Percentiles rank a stretch among this genome's conserved stretches.
phyloP scores from a whole-genome alignment of 2,797 vertebrate genomes.

The Cossypha caffra region DNA sequence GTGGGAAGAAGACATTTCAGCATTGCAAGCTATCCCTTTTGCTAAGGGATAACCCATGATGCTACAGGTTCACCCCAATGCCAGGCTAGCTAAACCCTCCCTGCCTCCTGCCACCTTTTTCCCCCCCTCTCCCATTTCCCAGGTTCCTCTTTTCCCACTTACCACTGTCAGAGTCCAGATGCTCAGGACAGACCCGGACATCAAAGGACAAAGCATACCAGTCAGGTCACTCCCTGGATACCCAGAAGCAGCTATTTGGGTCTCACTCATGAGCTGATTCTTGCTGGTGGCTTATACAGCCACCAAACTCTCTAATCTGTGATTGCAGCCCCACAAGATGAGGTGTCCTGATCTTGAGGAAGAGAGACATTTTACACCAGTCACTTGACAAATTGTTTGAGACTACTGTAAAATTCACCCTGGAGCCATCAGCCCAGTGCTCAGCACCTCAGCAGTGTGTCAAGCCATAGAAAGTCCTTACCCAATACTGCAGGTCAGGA shows the following conservation, averaged over 20 bases:
- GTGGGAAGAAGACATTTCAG: not conserved
- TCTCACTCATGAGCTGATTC: not conserved
- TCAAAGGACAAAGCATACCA: not conserved
- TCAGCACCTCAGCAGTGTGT: not conserved
- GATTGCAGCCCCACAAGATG: not conserved
- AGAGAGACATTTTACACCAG: not conserved
- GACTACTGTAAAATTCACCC: not conserved
- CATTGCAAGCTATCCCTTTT: not conserved
- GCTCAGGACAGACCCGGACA: not conserved
- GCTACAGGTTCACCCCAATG: rapidly evolving
- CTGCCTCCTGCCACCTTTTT: not conserved
- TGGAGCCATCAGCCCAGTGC: not conserved
- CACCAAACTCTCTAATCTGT: not conserved
- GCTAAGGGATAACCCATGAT: not conserved
- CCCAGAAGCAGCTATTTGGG: not conserved
- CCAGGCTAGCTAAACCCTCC: not conserved
- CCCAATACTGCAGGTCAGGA: not conserved
- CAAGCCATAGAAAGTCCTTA: not conserved
- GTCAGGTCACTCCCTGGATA: not conserved
- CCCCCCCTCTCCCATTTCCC: not conserved
- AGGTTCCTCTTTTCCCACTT: not conserved
- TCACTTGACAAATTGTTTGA: not conserved
- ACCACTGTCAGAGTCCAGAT: not conserved
- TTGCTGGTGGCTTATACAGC: not conserved
- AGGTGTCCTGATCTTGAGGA: not conserved